Base-by-base conservation (phyloP, 2,113 vertebrate species). In the Nothobranchius kuhntae region DNA sequence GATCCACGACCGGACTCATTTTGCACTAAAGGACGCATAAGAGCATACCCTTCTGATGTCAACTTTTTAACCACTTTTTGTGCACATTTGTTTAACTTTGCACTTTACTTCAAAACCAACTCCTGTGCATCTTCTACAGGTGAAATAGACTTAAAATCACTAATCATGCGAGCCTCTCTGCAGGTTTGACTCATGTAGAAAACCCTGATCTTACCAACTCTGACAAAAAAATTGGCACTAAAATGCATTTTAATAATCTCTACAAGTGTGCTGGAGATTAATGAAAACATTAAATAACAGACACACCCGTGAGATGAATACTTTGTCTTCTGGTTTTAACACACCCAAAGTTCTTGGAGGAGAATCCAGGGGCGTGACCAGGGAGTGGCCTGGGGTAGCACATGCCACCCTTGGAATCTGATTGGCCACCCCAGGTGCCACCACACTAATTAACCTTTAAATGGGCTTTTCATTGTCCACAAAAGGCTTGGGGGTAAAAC, bases 271-370 rank as follows among this genome's bases (percentile, higher is more conserved):
- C 26, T 47, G 44, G 0, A 30, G 36, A 24, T 44, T 54, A 15
- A 48, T 30, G 2, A 24, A 35, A 61, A 36, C 0, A 24, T 8
- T 35, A 2, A 21, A 1, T 21, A 59, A 59, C 38, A 38, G 45
- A 69, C 80, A 53, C 83, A 62, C 77, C 73, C 72, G 42, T 13
- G 6, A 60, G 57, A 45, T 59, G 45, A n/a, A 12, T 36, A 40
- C 3, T 53, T 21, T 47, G 1, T 73, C 44, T 65, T 59, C 4
- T 30, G 26, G 12, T 53, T 62, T 26, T 55, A 53, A 50, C 26
- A 70, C 62, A 56, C 73, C 48, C 47, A 61, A 5, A 10, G 5
- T 10, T 67, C 11, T 61, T 65, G 53, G 4, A 7, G n/a, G n/a
- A n/a, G n/a, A n/a, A n/a, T n/a, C n/a, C n/a, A n/a, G n/a, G n/a